These are phyloP conservation scores for Gephyroberyx darwinii DNA, from an alignment of 2,797 vertebrate genomes.

Conservation along the genomic window DNA sequence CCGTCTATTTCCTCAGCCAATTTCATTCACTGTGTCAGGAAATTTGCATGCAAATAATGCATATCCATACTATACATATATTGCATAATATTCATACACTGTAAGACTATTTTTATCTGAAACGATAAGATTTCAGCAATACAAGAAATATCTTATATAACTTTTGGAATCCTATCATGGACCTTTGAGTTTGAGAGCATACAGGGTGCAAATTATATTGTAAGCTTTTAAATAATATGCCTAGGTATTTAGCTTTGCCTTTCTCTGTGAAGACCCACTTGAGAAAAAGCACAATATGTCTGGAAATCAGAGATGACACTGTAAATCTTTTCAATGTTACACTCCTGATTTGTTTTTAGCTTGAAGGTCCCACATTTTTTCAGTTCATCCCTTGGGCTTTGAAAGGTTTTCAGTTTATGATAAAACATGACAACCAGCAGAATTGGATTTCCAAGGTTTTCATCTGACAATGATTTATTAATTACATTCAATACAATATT, in stretches of 20 bases:
- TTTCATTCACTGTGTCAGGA: conserved; percentile 31
- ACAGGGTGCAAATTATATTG: background rate
- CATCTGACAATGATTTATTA: no score
- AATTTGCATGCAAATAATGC: conserved; percentile 59
- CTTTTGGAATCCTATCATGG: background rate
- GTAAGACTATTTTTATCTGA: conserved; percentile 11
- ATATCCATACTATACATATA: conserved; percentile 20
- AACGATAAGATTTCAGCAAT: background rate
- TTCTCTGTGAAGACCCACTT: no score
- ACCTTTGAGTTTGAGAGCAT: background rate
- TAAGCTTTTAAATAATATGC: no score
- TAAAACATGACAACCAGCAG: no score
- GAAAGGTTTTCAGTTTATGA: no score
- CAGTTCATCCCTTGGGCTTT: no score
- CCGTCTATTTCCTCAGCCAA: conserved; percentile 45
- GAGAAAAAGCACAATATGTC: background rate
- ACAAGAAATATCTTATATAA: background rate
- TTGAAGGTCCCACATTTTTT: no score
- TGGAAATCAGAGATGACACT: background rate
- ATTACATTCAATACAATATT: no score
- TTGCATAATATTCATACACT: conserved; percentile 9
- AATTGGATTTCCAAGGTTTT: no score
- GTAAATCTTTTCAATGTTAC: background rate
- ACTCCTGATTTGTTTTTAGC: no score
- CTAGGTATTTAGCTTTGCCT: no score